Evolutionary conservation across 2,797 vertebrate species (phyloP), one percentile per base, ranked within the genome.

Genomic region (Acanthurus leucopareius): DNA sequence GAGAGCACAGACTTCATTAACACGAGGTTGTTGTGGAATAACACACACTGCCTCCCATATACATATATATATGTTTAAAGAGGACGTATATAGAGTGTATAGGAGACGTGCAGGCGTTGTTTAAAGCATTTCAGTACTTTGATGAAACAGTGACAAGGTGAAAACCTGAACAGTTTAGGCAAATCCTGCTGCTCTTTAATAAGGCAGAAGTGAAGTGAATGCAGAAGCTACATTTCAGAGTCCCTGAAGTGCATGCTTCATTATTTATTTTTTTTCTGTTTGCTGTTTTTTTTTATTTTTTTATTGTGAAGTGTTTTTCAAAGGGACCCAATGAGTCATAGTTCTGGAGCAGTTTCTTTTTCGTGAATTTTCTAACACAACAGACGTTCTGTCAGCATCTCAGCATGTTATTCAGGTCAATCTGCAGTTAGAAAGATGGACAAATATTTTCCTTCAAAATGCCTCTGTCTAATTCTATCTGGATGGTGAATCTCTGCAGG

Each of bases 371-470:
- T 62, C 32, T 13, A 70, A 54, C 42, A 44, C 47, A 61, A 17
- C 67, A 58, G 52, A 60, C 42, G 54, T 62, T 64, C 60, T 45
- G 35, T 40, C 28, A 57, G 63, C 54, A 3, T 52, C 32, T n/a
- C 72, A 13, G 45, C 49, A 11, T 78, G 59, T 45, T 75, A 78
- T 80, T 77, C 68, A 73, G 80, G 82, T 67, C 64, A 78, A 69
- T 8, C 45, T 54, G 58, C 13, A 16, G 40, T 73, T 60, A 59
- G 19, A 63, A 14, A 2, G 25, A 15, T 44, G 40, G 73, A 64
- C 51, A 77, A 66, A 73, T 62, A 51, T 84, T 82, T 86, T 62
- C n/a, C 62, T 68, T 38, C 6, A 17, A 42, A 70, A 14, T 2
- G 22, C 51, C 49, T 58, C 67, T 69, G 51, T 49, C 47, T 19